Percentiles rank a stretch among this genome's conserved stretches.
phyloP scores from a whole-genome alignment of 2,113 vertebrate species.

The Acrocephalus kingi region DNA sequence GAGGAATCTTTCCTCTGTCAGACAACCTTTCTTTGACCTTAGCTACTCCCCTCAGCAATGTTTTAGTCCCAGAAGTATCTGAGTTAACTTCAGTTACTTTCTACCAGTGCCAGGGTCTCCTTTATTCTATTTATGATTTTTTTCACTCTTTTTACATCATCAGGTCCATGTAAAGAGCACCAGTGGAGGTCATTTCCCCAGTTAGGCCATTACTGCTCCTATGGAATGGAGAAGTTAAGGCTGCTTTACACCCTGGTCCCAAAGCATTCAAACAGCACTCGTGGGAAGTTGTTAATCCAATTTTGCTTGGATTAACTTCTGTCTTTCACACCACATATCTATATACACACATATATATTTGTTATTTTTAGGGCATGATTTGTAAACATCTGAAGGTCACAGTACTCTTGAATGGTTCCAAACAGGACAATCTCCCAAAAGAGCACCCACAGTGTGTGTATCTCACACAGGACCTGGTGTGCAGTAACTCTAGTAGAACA shows the following conservation, averaged over 20 bases:
- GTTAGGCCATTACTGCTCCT: not conserved
- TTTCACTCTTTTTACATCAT: not conserved
- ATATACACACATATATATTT: not conserved
- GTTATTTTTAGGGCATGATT: not conserved
- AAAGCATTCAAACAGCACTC: not conserved
- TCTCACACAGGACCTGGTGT: no score
- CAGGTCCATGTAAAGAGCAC: not conserved
- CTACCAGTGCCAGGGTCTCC: not conserved
- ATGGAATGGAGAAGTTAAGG: not conserved
- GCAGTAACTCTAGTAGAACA: rapidly evolving
- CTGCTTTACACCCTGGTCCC: not conserved
- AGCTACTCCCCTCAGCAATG: not conserved
- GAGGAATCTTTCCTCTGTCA: not conserved
- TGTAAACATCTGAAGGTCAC: not conserved
- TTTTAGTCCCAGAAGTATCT: not conserved
- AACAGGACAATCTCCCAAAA: not conserved
- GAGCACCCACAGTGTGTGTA: not conserved
- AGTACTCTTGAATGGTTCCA: not conserved
- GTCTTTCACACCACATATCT: not conserved
- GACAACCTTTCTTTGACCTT: not conserved
- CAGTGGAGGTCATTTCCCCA: not conserved
- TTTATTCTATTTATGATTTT: not conserved
- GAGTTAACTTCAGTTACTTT: not conserved
- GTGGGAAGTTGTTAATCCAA: rapidly evolving
- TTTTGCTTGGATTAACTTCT: not conserved